A percentile compares a stretch with the other conserved stretches of the same genome.
These are phyloP conservation scores for Sebastiscus tertius DNA, from an alignment of 2,797 vertebrate species.

Conservation along the genomic window DNA sequence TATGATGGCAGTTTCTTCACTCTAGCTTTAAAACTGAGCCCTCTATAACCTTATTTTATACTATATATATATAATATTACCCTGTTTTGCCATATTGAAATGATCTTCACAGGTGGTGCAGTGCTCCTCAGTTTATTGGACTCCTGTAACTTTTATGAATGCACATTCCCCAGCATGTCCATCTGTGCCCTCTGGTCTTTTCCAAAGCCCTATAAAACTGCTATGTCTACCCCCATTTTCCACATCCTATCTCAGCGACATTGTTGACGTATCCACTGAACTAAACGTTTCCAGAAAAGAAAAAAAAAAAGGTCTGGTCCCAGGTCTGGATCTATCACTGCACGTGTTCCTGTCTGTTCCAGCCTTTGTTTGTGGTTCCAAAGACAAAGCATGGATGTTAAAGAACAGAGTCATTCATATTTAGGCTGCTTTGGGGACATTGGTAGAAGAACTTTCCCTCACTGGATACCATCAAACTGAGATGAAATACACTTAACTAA, in stretches of 20 bases:
- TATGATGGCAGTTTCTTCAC: too few species aligned
- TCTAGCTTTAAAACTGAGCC: too few species aligned
- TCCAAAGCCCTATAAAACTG: constrained; percentile 39
- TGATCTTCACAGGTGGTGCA: constrained; percentile 23
- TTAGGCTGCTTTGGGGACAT: background rate
- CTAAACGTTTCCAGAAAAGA: constrained; percentile 14
- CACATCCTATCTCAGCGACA: constrained; percentile 5
- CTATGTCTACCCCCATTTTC: constrained; percentile 5
- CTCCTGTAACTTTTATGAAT: constrained; percentile 39
- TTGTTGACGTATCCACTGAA: background rate
- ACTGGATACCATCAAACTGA: background rate
- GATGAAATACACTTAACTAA: background rate
- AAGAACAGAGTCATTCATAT: background rate
- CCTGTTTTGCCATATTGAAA: background rate
- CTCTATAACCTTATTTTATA: too few species aligned
- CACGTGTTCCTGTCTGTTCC: background rate
- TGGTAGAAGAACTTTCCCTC: background rate
- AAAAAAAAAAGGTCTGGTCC: background rate
- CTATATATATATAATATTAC: too few species aligned
- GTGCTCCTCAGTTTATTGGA: constrained; percentile 23
- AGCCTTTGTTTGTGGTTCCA: background rate
- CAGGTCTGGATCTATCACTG: background rate
- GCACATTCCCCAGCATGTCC: constrained; percentile 35
- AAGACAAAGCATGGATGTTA: background rate
- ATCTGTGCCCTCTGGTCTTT: constrained; percentile 43